Percentiles rank a stretch among this genome's conserved stretches.
Evolutionary conservation across 2,888 invertebrate genomes (phyloP).

Genomic region (Amiota mariae): DNA sequence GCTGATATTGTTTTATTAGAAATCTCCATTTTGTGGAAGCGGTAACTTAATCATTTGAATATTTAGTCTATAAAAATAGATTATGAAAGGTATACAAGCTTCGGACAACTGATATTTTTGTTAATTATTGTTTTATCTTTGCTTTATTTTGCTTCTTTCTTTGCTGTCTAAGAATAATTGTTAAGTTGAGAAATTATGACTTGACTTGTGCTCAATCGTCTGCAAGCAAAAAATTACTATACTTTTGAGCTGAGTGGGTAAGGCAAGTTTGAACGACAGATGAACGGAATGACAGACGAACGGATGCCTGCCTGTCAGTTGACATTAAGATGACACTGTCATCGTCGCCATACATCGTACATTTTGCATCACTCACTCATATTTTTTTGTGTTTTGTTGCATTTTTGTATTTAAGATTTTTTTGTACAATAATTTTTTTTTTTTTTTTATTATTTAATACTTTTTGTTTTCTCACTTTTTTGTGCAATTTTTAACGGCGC

Average conservation of each 20-base stretch:
- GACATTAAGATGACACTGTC: slow-evolving; percentile 39
- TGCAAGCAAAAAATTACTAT: not conserved
- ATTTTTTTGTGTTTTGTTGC: slow-evolving; percentile 25
- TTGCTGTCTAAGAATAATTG: not conserved
- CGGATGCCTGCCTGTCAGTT: slow-evolving; percentile 44
- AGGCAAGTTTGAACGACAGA: not conserved
- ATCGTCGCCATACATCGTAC: not conserved
- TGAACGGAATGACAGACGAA: not conserved
- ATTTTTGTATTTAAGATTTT: slow-evolving; percentile 32
- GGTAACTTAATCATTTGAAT: too few species aligned
- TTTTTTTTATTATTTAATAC: slow-evolving; percentile 17
- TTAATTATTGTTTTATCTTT: not conserved
- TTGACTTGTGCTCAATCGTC: slow-evolving; percentile 17
- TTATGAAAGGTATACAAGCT: too few species aligned
- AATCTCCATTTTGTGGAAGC: too few species aligned
- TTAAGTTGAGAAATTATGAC: slow-evolving; percentile 24
- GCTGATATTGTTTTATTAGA: too few species aligned
- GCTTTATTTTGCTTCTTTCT: not conserved
- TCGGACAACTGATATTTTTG: too few species aligned
- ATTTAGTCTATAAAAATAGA: too few species aligned
- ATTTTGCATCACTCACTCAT: slow-evolving; percentile 5
- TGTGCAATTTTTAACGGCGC: slow-evolving; percentile 49
- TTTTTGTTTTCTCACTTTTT: not conserved
- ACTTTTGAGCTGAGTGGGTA: not conserved
- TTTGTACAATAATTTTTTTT: not conserved